Base-by-base conservation (phyloP, 2,888 invertebrate genomes). In the Nomada lathburiana region DNA sequence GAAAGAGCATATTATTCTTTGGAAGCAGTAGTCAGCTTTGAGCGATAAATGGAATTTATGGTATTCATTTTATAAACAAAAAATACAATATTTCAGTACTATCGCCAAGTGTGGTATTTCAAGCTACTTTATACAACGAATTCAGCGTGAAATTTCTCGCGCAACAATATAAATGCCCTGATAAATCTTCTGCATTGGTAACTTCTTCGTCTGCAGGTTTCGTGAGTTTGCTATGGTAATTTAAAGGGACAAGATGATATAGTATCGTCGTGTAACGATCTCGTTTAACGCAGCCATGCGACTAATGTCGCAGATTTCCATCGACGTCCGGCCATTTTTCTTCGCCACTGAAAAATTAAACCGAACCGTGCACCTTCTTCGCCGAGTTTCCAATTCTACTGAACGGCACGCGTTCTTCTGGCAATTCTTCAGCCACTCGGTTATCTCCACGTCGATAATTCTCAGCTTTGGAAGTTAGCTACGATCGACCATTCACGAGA, bases 291-390 rank as follows among this genome's bases (percentile, higher is more conserved):
- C 59, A 63, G 70, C 65, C 68, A 47, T 57, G 52, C 71, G 62
- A 76, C 71, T 76, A 76, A 77, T 80, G 76, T 68, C 29, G 68
- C 68, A 80, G 71, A 76, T 80, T 77, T 77, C 52, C 72, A 63
- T 77, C 68, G 80, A 76, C 76, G 52, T 68, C 26, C 59, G 36
- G 16, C 29, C 63, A 64, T 76, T 50, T 79, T 26, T 78, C 64
- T 82, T 50, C 26, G 0, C 55, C 29, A 5, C 59, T 60, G 67
- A 82, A 76, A 84, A 78, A 70, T 76, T 80, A 16, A 72, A 55
- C 55, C 53, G 53, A 42, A 20, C 57, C 57, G 59, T 52, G 42
- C 23, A 20, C 53, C 11, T 10, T 67, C 47, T 10, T 50, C 47
- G 57, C 29, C 7, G 26, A 26, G 50, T 50, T 63, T 55, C 13